Evolutionary conservation across 2,797 vertebrate species (phyloP).

Genomic region (Danionella dracula): DNA sequence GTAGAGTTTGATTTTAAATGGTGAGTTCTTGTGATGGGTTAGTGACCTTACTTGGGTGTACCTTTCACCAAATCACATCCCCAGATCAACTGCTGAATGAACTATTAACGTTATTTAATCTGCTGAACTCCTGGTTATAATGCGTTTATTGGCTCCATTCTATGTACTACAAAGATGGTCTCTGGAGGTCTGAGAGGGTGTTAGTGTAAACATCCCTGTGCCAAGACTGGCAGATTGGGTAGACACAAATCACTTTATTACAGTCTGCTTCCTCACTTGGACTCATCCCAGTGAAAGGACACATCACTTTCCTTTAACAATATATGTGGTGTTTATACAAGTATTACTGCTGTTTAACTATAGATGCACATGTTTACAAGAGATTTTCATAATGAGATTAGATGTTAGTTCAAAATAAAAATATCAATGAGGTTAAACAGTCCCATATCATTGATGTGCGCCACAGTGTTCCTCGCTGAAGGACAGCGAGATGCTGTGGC

Average conservation of each 20-base stretch:
- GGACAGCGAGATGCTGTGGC: constrained; percentile 20
- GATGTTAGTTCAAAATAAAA: no score
- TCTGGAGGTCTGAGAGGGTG: constrained; percentile 31
- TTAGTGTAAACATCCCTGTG: constrained; percentile 35
- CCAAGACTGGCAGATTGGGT: constrained; percentile 47
- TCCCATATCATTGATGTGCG: neutral
- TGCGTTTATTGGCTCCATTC: constrained; percentile 17
- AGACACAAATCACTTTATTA: constrained; percentile 45
- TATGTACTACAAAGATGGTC: constrained; percentile 23
- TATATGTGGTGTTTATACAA: neutral
- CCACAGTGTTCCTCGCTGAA: constrained; percentile 9
- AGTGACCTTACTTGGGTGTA: no score
- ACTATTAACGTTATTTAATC: no score
- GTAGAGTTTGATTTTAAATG: no score
- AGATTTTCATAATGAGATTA: no score
- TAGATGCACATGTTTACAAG: neutral
- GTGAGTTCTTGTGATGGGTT: no score
- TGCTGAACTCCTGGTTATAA: no score
- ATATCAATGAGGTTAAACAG: constrained; percentile 4
- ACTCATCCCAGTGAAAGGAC: constrained; percentile 9
- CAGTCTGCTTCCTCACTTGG: constrained; percentile 46
- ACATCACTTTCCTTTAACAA: constrained; percentile 2
- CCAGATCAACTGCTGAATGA: no score
- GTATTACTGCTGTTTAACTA: neutral
- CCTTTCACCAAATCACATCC: no score